These are phyloP conservation scores for Papilio glaucus DNA, from an alignment of 1,140 invertebrate genomes.

Conservation along the genomic window DNA sequence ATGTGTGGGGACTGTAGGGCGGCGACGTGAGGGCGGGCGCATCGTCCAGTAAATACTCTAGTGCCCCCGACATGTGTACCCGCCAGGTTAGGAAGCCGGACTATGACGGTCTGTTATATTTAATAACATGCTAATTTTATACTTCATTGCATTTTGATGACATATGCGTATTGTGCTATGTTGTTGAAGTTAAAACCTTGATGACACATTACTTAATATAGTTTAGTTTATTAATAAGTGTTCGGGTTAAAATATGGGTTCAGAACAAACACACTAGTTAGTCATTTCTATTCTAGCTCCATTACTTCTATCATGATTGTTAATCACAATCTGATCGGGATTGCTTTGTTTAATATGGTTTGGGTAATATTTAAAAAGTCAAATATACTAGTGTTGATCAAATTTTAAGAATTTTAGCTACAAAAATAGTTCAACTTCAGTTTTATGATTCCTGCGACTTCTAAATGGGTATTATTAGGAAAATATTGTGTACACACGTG, in stretches of 20 bases:
- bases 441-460: too few relatives aligned
- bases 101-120: slow-evolving; percentile 43
- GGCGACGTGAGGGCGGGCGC: slow-evolving; percentile 70
- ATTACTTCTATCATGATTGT: too few relatives aligned
- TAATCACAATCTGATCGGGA: too few relatives aligned
- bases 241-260: too few relatives aligned
- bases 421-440: too few relatives aligned
- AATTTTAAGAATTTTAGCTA: too few relatives aligned
- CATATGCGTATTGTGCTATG: background rate
- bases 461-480: background rate
- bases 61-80: slow-evolving; percentile 54
- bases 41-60: slow-evolving; percentile 60
- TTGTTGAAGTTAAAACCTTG: background rate
- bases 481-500: background rate
- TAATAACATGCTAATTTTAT: slow-evolving; percentile 34
- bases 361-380: too few relatives aligned
- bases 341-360: too few relatives aligned
- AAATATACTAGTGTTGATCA: too few relatives aligned
- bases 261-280: too few relatives aligned
- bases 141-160: slow-evolving; percentile 15
- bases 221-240: too few relatives aligned
- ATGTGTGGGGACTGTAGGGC: background rate
- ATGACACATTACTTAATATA: background rate
- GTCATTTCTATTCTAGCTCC: too few relatives aligned
- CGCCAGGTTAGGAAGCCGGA: slow-evolving; percentile 38